Percentiles rank a stretch among this genome's conserved stretches.
These are phyloP conservation scores for Cenopis cana DNA, from an alignment of 2,888 invertebrate genomes.

Conservation along the genomic window DNA sequence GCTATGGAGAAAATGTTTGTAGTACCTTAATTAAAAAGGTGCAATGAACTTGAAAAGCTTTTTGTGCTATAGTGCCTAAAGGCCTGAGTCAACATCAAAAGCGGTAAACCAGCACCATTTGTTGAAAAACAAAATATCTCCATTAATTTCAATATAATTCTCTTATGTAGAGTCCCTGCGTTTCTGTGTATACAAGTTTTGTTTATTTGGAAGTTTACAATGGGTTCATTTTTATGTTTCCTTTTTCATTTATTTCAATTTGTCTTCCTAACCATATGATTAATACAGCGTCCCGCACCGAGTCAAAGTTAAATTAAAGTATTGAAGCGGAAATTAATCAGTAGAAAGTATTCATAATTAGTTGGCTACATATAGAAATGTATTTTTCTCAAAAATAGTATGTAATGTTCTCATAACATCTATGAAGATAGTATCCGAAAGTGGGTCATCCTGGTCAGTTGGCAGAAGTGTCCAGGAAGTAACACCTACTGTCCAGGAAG, in stretches of 20 bases:
- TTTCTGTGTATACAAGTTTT: neutral
- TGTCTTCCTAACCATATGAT: conserved; percentile 39
- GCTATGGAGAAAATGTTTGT: neutral
- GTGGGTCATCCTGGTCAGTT: too few relatives aligned
- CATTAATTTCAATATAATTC: conserved; percentile 1
- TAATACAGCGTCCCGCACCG: conserved; percentile 23
- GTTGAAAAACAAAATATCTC: neutral
- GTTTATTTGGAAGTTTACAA: conserved; percentile 2
- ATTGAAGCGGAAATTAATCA: conserved; percentile 44
- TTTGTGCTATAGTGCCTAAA: neutral
- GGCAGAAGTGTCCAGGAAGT: too few relatives aligned
- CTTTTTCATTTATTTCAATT: conserved; percentile 34
- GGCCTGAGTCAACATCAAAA: neutral
- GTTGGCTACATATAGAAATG: conserved; percentile 28
- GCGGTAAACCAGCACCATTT: neutral
- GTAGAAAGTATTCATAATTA: conserved; percentile 38
- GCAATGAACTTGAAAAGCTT: neutral
- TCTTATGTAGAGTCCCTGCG: too few relatives aligned
- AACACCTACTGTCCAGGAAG: too few relatives aligned
- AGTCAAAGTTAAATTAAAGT: conserved; percentile 42
- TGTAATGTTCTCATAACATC: too few relatives aligned
- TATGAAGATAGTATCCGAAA: too few relatives aligned
- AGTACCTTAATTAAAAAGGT: conserved; percentile 8
- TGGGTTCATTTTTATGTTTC: conserved; percentile 20
- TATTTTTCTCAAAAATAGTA: too few relatives aligned